phyloP scores from a whole-genome alignment of 2,888 invertebrate species.

The Hydriomena furcata region DNA sequence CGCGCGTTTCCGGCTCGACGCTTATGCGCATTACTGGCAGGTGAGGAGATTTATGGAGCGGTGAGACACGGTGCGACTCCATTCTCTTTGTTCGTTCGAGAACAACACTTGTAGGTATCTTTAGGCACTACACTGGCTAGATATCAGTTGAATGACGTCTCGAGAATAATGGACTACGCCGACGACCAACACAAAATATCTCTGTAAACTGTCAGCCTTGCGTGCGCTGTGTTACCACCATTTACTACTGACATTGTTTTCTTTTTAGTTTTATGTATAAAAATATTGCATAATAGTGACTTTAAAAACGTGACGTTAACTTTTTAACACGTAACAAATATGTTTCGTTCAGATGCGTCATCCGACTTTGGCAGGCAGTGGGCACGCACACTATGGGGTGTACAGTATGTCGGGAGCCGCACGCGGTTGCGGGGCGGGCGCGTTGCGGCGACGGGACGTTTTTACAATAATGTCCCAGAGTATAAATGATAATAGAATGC shows the following conservation, averaged over 20 bases:
- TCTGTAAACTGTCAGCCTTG: too few relatives aligned
- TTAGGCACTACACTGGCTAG: too few relatives aligned
- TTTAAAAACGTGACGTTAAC: too few relatives aligned
- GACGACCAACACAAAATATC: too few relatives aligned
- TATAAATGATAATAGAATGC: slow-evolving; percentile 19
- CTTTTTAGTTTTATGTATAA: too few relatives aligned
- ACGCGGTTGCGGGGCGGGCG: slow-evolving; percentile 10
- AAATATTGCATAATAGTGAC: too few relatives aligned
- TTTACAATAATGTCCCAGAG: slow-evolving; percentile 31
- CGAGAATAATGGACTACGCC: too few relatives aligned
- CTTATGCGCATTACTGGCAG: slow-evolving; percentile 33
- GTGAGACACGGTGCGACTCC: neutral
- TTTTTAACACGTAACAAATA: neutral
- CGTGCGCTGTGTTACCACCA: too few relatives aligned
- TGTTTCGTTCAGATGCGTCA: neutral
- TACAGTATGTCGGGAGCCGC: neutral
- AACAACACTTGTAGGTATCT: too few relatives aligned
- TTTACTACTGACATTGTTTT: too few relatives aligned
- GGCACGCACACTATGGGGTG: slow-evolving; percentile 6
- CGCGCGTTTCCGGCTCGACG: slow-evolving; percentile 28
- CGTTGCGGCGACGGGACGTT: slow-evolving; percentile 28
- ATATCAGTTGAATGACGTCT: too few relatives aligned
- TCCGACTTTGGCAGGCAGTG: neutral
- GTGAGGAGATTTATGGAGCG: slow-evolving; percentile 34
- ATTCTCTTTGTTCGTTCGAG: neutral